Base-by-base conservation (phyloP, 2,113 vertebrate genomes). In the Cavia aperea region DNA sequence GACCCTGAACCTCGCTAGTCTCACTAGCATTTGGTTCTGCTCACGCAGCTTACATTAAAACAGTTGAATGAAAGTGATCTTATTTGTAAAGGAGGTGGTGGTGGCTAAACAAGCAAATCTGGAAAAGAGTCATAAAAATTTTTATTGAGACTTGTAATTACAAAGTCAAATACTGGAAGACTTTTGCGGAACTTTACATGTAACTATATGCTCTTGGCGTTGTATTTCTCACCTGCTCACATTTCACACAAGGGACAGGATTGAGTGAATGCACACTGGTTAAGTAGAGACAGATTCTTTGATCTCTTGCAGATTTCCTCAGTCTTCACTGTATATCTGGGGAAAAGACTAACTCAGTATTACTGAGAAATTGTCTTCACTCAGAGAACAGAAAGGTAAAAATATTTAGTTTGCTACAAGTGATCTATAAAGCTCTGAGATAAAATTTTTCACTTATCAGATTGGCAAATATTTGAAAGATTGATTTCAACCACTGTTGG, bases 391-490 rank as follows among this genome's bases (percentile, higher is more conserved):
- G 93, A 94, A 94, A 91, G 89, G 88, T 90, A 72, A 88, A 92
- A 87, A 89, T 96, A 94, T 95, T 97, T 96, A 65, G 78, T 91
- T 90, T 94, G 92, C 89, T 89, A 94, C 91, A 96, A 96, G 92
- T 95, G 89, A 96, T 96, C 96, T 96, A 93, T 95, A 70, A 95
- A 87, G 66, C 86, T 23, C 8, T 29, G 81, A 96, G 96, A 96
- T 96, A 96, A 96, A 86, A 96, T 95, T 97, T 96, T 96, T 96
- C 68, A 92, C 87, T 95, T 97, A 96, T 96, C 95, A 95, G 95
- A 87, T 94, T 16, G 51, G 95, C 94, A 96, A 96, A 93, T 94
- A 96, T 96, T 96, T 97, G 96, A 90, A 95, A 96, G 89, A 95
- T 94, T 95, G 94, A 95, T 95, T 65, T 93, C 62, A 56, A 85